These are phyloP conservation scores for Globodera rostochiensis DNA, from an alignment of 1,140 invertebrate species.

Conservation along the genomic window DNA sequence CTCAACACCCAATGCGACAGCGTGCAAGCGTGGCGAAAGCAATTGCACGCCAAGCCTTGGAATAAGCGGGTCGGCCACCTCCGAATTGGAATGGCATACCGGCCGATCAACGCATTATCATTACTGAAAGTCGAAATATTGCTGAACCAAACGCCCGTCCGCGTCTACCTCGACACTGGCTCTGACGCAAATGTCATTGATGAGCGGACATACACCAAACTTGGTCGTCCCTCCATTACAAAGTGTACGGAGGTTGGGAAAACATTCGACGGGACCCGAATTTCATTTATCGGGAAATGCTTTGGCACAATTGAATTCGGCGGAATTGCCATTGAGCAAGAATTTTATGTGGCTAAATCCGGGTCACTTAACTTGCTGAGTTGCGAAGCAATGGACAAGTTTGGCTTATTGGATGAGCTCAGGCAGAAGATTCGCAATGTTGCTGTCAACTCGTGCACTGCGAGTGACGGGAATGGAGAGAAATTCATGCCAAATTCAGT, in stretches of 20 bases:
- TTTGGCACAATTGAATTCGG: not conserved
- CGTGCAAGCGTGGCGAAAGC: not conserved
- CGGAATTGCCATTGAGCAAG: not conserved
- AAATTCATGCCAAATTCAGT: not conserved
- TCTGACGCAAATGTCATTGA: not conserved
- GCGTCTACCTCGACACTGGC: not conserved
- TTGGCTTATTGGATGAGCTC: not conserved
- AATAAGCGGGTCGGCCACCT: not conserved
- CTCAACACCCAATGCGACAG: not conserved
- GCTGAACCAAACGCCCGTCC: not conserved
- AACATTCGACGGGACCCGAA: not conserved
- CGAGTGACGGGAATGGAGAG: not conserved
- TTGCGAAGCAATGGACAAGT: conserved; percentile 3
- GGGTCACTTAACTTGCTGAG: not conserved
- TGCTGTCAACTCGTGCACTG: not conserved
- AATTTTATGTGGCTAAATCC: not conserved
- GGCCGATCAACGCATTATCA: not conserved
- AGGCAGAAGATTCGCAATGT: not conserved
- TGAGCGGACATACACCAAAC: not conserved
- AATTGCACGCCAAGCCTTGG: not conserved
- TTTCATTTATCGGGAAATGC: not conserved
- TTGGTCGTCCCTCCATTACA: not conserved
- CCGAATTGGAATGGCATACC: not conserved
- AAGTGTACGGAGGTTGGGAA: not conserved
- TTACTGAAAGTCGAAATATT: not conserved